Base-by-base conservation (phyloP, 2,113 vertebrate species). In the Stegastes partitus region DNA sequence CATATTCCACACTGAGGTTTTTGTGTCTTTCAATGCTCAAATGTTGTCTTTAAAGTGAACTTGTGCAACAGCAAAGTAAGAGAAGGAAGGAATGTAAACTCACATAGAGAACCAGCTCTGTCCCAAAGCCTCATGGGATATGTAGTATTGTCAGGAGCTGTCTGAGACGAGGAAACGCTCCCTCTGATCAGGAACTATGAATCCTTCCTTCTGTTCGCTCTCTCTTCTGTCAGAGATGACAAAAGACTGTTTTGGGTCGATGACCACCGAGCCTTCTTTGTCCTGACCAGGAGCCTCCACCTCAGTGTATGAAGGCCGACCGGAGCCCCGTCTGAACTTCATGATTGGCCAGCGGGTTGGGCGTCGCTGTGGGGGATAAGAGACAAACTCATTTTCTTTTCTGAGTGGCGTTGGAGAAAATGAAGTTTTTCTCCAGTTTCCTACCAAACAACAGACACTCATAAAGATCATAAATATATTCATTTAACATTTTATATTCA, bases 301-400 rank as follows among this genome's bases (percentile, higher is more conserved):
- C 93, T 99, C 98, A 1, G 95, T 94, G 54, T 99, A 99, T 0
- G 96, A 95, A 34, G 98, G 97, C 53, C 96, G 96, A 69, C 97
- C 95, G 0, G 97, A 99, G 50, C 97, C 96, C 79, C 97, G 95
- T 56, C 97, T 93, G 87, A 99, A 99, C 88, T 96, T 98, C 96
- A 99, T 96, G 12, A 96, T 96, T 2, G 98, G 97, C 98, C 97
- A 99, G 77, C 93, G 95, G 83, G 96, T 96, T 7, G 96, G 97
- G 11, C 97, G 96, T 76, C 96, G 93, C 98, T 99, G 69, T 45
- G 31, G 84, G 45, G 3, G 85, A 39, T 4, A n/a, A 61, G 4
- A 44, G 2, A 53, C 8, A 50, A 10, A 47, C 39, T 14, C 14
- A 15, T 15, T 1, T 42, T 15, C 11, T 42, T 42, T 42, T 42